phyloP scores from a whole-genome alignment of 2,797 vertebrate species.

The Sebastiscus albofasciatus region DNA sequence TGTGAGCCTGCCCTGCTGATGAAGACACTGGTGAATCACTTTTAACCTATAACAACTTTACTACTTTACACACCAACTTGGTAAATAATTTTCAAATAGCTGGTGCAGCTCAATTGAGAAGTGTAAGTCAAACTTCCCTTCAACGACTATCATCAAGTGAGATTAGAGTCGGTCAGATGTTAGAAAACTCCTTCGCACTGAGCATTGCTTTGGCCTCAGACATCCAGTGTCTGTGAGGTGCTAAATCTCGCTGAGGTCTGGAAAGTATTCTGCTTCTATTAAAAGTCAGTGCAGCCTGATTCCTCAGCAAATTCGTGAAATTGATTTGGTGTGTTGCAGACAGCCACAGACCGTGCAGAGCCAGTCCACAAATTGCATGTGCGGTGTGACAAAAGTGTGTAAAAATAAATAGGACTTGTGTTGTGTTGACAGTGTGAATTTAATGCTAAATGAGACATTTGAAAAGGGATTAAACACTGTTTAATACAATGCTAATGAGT shows the following conservation, averaged over 20 bases:
- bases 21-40: conserved; percentile 2
- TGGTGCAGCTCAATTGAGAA: background rate
- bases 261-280: conserved; percentile 47
- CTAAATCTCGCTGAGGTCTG: conserved; percentile 44
- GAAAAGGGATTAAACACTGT: conserved; percentile 12
- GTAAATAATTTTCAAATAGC: background rate
- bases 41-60: background rate
- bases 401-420: conserved; percentile 17
- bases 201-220: conserved; percentile 7
- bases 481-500: background rate
- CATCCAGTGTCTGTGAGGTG: conserved; percentile 11
- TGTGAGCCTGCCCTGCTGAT: background rate
- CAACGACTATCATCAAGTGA: background rate
- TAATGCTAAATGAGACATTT: conserved; percentile 13
- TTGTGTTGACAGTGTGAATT: conserved; percentile 25
- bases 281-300: conserved; percentile 34
- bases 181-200: background rate
- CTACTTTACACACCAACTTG: background rate
- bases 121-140: background rate
- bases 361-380: conserved; percentile 32
- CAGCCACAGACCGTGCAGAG: conserved; percentile 42
- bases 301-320: conserved; percentile 46
- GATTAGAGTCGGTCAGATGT: background rate
- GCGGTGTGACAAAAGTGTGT: conserved; percentile 3
- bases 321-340: conserved; percentile 50